Conservation (phyloP, 2,113 vertebrate species). For the Macquaria ambigua region DNA sequence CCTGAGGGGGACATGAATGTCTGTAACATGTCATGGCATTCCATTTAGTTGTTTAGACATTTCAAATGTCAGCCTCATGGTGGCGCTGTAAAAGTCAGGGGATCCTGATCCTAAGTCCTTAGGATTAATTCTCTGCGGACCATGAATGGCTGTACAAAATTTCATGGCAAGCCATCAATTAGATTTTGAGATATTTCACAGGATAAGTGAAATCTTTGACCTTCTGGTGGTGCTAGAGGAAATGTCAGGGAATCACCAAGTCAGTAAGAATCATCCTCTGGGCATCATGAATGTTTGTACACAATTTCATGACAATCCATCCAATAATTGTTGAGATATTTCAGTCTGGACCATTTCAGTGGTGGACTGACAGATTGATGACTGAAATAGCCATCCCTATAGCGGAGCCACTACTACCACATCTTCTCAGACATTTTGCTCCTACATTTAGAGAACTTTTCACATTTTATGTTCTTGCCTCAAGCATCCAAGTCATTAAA, state of each 20-base stretch:
- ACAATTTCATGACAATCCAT: too few relatives aligned
- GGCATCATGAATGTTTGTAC: too few relatives aligned
- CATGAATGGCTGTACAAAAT: not conserved
- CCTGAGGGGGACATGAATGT: not conserved
- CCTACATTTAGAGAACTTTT: slow-evolving; percentile 16
- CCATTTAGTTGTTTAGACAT: not conserved
- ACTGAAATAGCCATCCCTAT: not conserved
- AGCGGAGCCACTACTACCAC: not conserved
- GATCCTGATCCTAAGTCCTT: too few relatives aligned
- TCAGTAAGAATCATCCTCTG: too few relatives aligned
- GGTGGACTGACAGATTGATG: not conserved
- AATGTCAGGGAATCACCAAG: not conserved
- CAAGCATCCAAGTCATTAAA: slow-evolving; percentile 11
- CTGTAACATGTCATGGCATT: not conserved
- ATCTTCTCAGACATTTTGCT: not conserved
- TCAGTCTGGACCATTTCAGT: too few relatives aligned
- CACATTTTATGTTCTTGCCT: slow-evolving; percentile 17
- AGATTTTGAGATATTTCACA: not conserved
- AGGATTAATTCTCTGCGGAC: not conserved
- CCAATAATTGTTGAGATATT: too few relatives aligned
- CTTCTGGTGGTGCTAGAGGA: not conserved
- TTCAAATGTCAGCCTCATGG: not conserved
- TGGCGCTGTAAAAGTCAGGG: not conserved
- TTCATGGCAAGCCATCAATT: too few relatives aligned
- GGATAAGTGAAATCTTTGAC: too few relatives aligned